Evolutionary conservation across 2,888 invertebrate species (phyloP).

Genomic region (Pristionchus entomophagus): DNA sequence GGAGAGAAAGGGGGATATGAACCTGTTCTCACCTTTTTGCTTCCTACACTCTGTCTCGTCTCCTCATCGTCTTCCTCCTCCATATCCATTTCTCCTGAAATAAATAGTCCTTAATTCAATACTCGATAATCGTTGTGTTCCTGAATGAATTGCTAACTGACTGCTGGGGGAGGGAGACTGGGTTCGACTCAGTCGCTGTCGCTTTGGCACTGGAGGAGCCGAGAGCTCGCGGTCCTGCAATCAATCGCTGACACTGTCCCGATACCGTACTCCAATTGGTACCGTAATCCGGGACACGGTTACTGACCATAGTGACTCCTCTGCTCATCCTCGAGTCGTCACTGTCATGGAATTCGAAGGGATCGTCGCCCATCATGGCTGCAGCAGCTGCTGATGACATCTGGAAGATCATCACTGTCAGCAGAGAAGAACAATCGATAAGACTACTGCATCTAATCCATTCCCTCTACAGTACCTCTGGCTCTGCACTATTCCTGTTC

Average conservation of each 20-base stretch:
- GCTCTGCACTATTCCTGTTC: slow-evolving; percentile 1
- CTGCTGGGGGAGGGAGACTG: slow-evolving; percentile 34
- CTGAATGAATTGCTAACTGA: background rate
- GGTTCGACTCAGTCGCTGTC: background rate
- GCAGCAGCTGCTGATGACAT: slow-evolving; percentile 38
- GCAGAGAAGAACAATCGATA: background rate
- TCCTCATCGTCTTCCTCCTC: slow-evolving; percentile 39
- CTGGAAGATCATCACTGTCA: too few relatives aligned
- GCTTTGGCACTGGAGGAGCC: background rate
- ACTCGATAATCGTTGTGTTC: background rate
- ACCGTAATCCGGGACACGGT: background rate
- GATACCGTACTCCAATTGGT: background rate
- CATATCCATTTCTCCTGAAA: background rate
- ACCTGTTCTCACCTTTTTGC: slow-evolving; percentile 25
- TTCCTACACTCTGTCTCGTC: slow-evolving; percentile 23
- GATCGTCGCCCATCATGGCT: slow-evolving; percentile 19
- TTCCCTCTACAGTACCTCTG: background rate
- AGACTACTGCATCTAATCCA: background rate
- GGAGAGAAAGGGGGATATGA: background rate
- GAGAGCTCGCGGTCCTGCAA: slow-evolving; percentile 46
- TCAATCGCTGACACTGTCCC: background rate
- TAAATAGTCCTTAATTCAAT: background rate
- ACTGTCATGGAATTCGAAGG: slow-evolving; percentile 30
- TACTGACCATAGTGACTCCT: slow-evolving; percentile 37
- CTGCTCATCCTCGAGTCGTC: background rate